These are phyloP conservation scores for Aphyosemion australe DNA, from an alignment of 2,113 vertebrate species.

Conservation along the genomic window DNA sequence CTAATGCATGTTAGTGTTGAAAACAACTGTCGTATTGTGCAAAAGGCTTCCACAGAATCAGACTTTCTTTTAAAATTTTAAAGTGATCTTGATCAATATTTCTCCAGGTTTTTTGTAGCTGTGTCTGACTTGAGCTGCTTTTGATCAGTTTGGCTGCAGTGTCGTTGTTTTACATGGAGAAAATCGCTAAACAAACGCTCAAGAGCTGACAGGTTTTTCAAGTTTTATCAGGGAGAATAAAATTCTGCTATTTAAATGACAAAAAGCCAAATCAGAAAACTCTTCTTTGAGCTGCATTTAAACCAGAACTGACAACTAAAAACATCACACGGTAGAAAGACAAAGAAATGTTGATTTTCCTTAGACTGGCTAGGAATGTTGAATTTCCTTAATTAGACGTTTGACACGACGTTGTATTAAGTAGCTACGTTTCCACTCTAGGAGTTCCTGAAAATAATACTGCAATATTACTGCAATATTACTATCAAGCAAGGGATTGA, in stretches of 20 bases:
- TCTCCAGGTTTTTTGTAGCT: neutral
- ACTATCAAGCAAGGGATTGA: too few species aligned
- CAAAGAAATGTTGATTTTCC: slow-evolving; percentile 4
- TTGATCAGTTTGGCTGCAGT: too few species aligned
- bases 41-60: too few species aligned
- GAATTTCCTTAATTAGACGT: slow-evolving; percentile 12
- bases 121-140: too few species aligned
- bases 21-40: too few species aligned
- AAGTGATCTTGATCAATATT: neutral
- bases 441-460: too few species aligned
- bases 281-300: neutral
- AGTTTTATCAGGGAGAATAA: neutral
- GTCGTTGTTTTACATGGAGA: too few species aligned
- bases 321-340: slow-evolving; percentile 3
- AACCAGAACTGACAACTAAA: slow-evolving; percentile 5
- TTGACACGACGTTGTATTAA: neutral
- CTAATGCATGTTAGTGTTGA: neutral
- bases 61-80: too few species aligned
- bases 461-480: too few species aligned
- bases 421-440: too few species aligned
- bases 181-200: neutral
- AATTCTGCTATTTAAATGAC: neutral
- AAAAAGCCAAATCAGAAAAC: neutral
- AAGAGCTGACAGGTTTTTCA: neutral
- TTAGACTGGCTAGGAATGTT: neutral